A percentile compares a stretch with the other conserved stretches of the same genome.
Evolutionary conservation across 2,113 vertebrate genomes (phyloP).

Genomic region (Pachypanchax playfairii): DNA sequence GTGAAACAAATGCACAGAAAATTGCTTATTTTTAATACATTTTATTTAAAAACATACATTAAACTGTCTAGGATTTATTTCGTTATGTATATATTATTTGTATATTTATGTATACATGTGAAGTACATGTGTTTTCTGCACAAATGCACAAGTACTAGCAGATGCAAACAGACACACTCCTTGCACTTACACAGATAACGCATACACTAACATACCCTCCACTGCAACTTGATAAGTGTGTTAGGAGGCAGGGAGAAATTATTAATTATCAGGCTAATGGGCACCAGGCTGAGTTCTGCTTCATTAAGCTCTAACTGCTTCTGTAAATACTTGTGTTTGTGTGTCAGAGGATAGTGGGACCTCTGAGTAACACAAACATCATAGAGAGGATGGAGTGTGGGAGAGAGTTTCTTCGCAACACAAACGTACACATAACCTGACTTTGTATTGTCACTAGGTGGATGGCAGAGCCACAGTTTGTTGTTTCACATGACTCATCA

Average conservation of each 20-base stretch:
- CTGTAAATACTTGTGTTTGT: constrained; percentile 57
- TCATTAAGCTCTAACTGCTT: constrained; percentile 91
- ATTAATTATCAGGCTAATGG: constrained; percentile 99
- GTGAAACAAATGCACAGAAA: no score
- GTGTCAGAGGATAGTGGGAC: constrained; percentile 42
- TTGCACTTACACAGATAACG: neutral
- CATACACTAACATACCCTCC: constrained; percentile 50
- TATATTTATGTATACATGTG: constrained; percentile 1
- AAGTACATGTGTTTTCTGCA: constrained; percentile 42
- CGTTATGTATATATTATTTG: constrained; percentile 8
- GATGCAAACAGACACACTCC: constrained; percentile 41
- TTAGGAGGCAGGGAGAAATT: constrained; percentile 94
- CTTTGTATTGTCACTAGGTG: neutral
- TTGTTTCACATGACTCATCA: neutral
- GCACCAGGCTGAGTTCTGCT: constrained; percentile 91
- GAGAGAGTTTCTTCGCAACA: constrained; percentile 10
- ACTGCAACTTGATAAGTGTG: constrained; percentile 90
- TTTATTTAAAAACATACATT: neutral
- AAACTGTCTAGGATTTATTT: neutral
- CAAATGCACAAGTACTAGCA: constrained; percentile 49
- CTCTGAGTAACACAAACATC: constrained; percentile 49
- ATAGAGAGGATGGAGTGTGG: constrained; percentile 1
- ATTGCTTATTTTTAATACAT: no score
- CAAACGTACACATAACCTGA: neutral
- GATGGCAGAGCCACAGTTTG: constrained; percentile 1